phyloP scores from a whole-genome alignment of 1,140 invertebrate genomes.

The Drosophila navojoa region DNA sequence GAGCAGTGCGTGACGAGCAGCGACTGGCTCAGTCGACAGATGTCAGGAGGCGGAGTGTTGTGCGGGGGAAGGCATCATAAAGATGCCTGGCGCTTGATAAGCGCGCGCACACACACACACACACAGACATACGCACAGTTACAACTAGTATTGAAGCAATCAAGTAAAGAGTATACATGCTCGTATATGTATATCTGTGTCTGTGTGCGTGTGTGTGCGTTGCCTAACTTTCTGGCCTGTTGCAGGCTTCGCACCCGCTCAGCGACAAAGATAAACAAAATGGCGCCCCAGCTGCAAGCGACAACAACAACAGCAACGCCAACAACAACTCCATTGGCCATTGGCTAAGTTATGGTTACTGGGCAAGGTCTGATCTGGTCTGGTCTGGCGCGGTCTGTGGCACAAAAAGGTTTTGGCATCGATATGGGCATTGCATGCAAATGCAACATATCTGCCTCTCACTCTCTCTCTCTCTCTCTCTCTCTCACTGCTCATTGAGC shows the following conservation, averaged over 20 bases:
- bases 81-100: slow-evolving; percentile 39
- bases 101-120: background rate
- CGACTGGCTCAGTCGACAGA: background rate
- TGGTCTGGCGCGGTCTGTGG: background rate
- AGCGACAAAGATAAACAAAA: slow-evolving; percentile 80
- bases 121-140: slow-evolving; percentile 2
- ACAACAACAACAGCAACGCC: slow-evolving; percentile 1
- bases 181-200: background rate
- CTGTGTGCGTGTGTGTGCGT: background rate
- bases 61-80: slow-evolving; percentile 9
- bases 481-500: slow-evolving; percentile 8
- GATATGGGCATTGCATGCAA: slow-evolving; percentile 39
- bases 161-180: background rate
- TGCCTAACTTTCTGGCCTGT: slow-evolving; percentile 54
- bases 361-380: slow-evolving; percentile 1
- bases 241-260: slow-evolving; percentile 42
- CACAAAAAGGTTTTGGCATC: slow-evolving; percentile 14
- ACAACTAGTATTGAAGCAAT: background rate
- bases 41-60: background rate
- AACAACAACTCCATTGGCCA: slow-evolving; percentile 35
- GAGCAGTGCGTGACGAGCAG: slow-evolving; percentile 41
- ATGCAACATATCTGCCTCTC: slow-evolving; percentile 26
- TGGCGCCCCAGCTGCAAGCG: slow-evolving; percentile 54
- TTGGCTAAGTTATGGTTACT: slow-evolving; percentile 70
- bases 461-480: background rate